A percentile compares a stretch with the other conserved stretches of the same genome.
phyloP scores from a whole-genome alignment of 2,888 invertebrate genomes.

The Anticlea derivata region DNA sequence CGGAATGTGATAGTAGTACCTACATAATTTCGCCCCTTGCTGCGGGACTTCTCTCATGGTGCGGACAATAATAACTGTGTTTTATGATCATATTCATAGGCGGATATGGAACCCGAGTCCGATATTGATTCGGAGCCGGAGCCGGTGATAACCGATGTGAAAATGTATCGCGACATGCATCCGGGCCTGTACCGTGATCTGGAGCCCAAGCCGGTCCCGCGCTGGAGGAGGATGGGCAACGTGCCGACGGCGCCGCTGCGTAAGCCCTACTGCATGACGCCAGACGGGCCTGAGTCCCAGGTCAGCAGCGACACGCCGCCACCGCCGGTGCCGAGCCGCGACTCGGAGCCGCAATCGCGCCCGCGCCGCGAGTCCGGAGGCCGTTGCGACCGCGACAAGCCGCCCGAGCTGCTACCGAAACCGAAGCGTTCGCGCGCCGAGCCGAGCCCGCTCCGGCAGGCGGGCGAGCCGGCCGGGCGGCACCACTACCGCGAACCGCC shows the following conservation, averaged over 20 bases:
- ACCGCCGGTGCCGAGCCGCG: background rate
- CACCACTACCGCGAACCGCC: no score
- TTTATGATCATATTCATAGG: conserved; percentile 34
- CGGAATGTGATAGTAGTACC: no score
- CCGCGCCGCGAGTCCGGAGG: background rate
- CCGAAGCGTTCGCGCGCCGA: no score
- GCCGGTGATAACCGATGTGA: background rate
- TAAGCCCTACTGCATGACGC: conserved; percentile 7
- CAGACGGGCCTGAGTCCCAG: background rate
- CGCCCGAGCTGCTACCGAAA: no score
- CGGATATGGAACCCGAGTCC: conserved; percentile 54
- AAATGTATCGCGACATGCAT: conserved; percentile 12
- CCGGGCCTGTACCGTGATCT: conserved; percentile 8
- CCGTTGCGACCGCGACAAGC: no score
- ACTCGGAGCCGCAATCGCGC: background rate
- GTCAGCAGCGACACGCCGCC: background rate
- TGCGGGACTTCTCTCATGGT: no score
- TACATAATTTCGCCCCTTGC: no score
- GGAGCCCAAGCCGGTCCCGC: background rate
- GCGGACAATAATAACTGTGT: background rate
- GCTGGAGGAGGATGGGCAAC: conserved; percentile 5
- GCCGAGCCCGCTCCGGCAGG: no score
- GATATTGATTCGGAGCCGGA: conserved; percentile 23
- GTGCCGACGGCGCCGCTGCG: conserved; percentile 15
- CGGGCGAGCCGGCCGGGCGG: no score